Conservation (phyloP, 2,797 vertebrate species). For the Poecilia gillii region DNA sequence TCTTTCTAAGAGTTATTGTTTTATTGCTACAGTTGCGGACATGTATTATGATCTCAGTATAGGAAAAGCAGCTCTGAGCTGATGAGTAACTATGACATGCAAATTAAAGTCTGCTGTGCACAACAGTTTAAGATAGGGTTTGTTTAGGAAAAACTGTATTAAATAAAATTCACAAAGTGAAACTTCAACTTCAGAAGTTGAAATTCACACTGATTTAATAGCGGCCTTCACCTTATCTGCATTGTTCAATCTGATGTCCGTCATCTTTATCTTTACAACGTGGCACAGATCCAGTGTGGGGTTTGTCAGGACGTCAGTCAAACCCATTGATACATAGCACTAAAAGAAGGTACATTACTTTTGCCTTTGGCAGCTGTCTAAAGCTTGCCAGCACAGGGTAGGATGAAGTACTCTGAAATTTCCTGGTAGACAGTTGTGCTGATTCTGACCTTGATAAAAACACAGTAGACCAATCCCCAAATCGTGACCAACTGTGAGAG, state of each 20-base stretch:
- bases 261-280: not conserved
- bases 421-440: not conserved
- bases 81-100: not conserved
- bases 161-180: not conserved
- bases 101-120: not conserved
- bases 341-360: not conserved
- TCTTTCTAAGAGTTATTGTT: conserved; percentile 30
- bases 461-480: no score
- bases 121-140: not conserved
- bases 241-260: not conserved
- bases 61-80: not conserved
- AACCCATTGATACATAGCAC: not conserved
- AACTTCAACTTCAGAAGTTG: not conserved
- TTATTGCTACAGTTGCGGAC: conserved; percentile 42
- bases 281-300: not conserved
- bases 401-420: not conserved
- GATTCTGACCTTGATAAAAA: conserved; percentile 7
- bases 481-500: no score
- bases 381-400: not conserved
- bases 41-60: conserved; percentile 29
- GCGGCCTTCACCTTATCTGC: not conserved
- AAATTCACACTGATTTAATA: not conserved
- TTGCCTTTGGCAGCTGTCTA: not conserved
- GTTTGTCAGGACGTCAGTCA: not conserved
- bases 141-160: not conserved